phyloP scores from a whole-genome alignment of 2,797 vertebrate genomes.

The Lepilemur ruficaudatus region DNA sequence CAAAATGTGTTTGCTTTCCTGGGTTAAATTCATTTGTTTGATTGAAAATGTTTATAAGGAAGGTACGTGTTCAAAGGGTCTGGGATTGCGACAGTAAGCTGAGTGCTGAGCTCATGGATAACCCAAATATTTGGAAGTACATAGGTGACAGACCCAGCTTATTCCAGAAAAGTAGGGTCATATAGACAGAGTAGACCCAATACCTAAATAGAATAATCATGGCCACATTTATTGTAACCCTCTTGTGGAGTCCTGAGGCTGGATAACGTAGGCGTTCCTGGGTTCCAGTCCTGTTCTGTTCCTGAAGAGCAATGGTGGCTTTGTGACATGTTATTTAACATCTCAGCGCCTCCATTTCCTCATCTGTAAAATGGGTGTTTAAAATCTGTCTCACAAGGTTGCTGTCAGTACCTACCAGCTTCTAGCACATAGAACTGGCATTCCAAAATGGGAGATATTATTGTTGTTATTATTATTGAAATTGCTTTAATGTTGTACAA shows the following conservation, averaged over 20 bases:
- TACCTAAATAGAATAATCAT: background rate
- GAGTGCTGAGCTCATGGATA: background rate
- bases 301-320: background rate
- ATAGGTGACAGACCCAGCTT: background rate
- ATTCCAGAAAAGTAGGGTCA: background rate
- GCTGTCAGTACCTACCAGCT: background rate
- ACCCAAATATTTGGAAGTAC: background rate
- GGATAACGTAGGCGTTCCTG: background rate
- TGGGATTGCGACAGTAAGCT: background rate
- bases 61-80: background rate
- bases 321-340: background rate
- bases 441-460: background rate
- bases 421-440: background rate
- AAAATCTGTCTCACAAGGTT: background rate
- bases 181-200: background rate
- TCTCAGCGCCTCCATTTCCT: background rate
- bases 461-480: background rate
- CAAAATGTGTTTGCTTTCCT: conserved; percentile 65
- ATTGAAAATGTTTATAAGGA: conserved; percentile 67
- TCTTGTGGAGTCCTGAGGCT: background rate
- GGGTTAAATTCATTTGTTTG: conserved; percentile 61
- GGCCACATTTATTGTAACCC: background rate
- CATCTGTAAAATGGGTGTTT: background rate
- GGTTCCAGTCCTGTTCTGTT: background rate
- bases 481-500: background rate